Evolutionary conservation across 2,113 vertebrate genomes (phyloP).

Genomic region (Tilapia sparmanii): DNA sequence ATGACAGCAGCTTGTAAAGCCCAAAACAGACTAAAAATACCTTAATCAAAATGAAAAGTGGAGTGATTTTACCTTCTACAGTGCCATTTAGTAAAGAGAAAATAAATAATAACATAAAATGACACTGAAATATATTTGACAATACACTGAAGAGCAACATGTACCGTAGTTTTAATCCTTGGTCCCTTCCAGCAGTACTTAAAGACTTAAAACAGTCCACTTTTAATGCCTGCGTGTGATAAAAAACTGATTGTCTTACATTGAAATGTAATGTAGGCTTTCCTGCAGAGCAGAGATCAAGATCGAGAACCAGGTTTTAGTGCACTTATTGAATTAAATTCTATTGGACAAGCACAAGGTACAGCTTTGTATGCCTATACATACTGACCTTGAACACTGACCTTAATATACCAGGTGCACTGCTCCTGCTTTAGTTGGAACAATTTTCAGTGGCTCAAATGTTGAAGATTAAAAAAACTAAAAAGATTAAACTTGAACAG

Average conservation of each 20-base stretch:
- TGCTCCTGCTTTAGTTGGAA: neutral
- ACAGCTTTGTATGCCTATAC: fast-evolving
- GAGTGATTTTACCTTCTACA: neutral
- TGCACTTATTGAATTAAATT: neutral
- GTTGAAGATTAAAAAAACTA: neutral
- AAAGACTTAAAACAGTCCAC: neutral
- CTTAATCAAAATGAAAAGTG: neutral
- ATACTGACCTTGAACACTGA: neutral
- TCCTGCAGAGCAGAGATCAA: neutral
- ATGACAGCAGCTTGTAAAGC: neutral
- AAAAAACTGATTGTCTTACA: neutral
- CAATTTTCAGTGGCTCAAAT: neutral
- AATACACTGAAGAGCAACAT: neutral
- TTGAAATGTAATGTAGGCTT: neutral
- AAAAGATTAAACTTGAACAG: neutral
- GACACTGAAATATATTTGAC: neutral
- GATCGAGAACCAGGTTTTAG: neutral
- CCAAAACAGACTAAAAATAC: neutral
- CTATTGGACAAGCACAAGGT: neutral
- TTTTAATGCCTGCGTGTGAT: neutral
- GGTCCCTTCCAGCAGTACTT: neutral
- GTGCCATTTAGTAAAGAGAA: neutral
- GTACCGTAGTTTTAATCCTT: neutral
- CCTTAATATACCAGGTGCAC: neutral
- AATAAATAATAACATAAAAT: neutral